Percentiles rank a stretch among this genome's conserved stretches.
These are phyloP conservation scores for Acleris cristana DNA, from an alignment of 2,888 invertebrate species.

Conservation along the genomic window DNA sequence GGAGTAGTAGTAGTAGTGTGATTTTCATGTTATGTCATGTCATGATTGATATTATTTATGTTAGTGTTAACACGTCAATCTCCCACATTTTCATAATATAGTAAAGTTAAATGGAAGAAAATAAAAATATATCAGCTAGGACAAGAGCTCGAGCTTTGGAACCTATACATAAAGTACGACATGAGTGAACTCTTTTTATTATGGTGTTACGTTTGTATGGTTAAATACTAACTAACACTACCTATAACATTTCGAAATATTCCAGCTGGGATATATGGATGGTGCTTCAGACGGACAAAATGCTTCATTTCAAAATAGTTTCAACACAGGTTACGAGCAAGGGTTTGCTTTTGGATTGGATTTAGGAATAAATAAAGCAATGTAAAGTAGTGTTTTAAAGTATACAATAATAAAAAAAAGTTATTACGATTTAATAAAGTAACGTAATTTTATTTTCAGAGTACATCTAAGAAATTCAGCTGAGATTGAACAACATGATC, in stretches of 20 bases:
- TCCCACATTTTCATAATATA: neutral
- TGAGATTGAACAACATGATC: conserved; percentile 44
- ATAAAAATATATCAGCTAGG: conserved; percentile 53
- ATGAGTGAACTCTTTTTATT: neutral
- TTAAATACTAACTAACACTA: no score
- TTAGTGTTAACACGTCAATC: neutral
- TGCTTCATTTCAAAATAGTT: conserved; percentile 86
- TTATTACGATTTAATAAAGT: no score
- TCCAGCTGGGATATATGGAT: conserved; percentile 87
- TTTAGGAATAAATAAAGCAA: conserved; percentile 71
- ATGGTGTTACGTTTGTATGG: neutral
- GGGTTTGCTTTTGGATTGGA: conserved; percentile 85
- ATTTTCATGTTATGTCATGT: no score
- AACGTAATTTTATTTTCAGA: conserved; percentile 42
- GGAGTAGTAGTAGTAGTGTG: no score
- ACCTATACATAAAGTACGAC: conserved; percentile 58
- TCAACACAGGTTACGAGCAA: conserved; percentile 87
- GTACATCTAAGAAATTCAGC: conserved; percentile 33
- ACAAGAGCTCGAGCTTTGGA: conserved; percentile 60
- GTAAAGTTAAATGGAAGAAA: conserved; percentile 51
- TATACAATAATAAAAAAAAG: no score
- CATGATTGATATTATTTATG: no score
- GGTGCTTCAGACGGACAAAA: conserved; percentile 87
- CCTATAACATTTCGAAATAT: neutral
- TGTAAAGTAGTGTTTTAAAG: conserved; percentile 4